Conservation (phyloP, 1,140 invertebrate species). For the Colletes latitarsis region DNA sequence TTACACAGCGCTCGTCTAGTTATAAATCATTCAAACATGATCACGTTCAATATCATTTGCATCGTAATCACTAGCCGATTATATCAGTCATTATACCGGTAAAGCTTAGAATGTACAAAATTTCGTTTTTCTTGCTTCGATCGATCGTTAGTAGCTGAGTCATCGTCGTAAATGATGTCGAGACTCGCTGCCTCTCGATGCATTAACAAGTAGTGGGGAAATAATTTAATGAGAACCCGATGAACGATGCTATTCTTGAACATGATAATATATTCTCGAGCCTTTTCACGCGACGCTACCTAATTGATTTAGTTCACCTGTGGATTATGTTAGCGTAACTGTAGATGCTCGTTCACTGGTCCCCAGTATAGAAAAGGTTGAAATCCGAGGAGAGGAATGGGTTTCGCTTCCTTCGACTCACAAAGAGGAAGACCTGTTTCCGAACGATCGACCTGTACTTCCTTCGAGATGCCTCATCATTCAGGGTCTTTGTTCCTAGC, state of each 20-base stretch:
- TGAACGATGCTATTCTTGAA: not conserved
- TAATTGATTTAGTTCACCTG: constrained; percentile 24
- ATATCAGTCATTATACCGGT: too few species aligned
- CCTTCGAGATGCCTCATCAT: constrained; percentile 17
- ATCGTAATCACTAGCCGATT: not conserved
- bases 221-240: too few species aligned
- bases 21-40: too few species aligned
- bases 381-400: constrained; percentile 22
- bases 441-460: constrained; percentile 52
- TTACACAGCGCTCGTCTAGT: too few species aligned
- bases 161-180: too few species aligned
- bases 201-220: too few species aligned
- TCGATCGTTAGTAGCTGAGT: too few species aligned
- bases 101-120: too few species aligned
- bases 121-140: too few species aligned
- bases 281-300: not conserved
- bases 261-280: not conserved
- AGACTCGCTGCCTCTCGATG: too few species aligned
- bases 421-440: constrained; percentile 32
- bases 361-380: not conserved
- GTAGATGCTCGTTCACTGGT: constrained; percentile 7
- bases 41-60: too few species aligned
- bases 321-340: constrained; percentile 20
- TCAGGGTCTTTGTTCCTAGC: constrained; percentile 28
- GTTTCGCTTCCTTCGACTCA: constrained; percentile 13